Conservation (phyloP, 1,140 invertebrate genomes). For the Hyles vespertilio region DNA sequence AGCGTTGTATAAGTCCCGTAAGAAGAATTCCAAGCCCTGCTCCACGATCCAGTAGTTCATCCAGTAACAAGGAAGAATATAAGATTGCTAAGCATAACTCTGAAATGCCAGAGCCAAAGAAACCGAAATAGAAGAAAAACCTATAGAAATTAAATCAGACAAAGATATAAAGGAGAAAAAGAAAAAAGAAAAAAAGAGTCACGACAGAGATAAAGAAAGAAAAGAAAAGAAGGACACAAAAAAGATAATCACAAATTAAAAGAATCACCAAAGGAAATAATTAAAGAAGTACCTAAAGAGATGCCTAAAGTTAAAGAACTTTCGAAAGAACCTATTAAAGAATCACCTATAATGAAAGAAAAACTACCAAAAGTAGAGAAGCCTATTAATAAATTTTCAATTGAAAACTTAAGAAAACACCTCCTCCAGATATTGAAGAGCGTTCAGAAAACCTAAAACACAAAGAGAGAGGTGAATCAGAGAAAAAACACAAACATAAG, state of each 20-base stretch:
- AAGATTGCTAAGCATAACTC: constrained; percentile 52
- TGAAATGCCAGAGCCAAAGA: constrained; percentile 70
- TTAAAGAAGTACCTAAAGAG: constrained; percentile 56
- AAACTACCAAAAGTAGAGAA: constrained; percentile 63
- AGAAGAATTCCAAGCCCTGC: constrained; percentile 62
- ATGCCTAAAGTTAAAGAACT: constrained; percentile 65
- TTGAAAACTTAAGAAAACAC: constrained; percentile 67
- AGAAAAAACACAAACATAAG: constrained; percentile 74
- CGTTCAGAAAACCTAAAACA: constrained; percentile 60
- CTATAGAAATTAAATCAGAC: constrained; percentile 52
- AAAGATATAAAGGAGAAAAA: constrained; percentile 68
- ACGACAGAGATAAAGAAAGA: constrained; percentile 74
- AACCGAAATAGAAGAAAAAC: constrained; percentile 61
- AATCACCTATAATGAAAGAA: constrained; percentile 61
- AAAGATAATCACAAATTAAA: constrained; percentile 74
- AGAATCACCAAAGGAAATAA: constrained; percentile 64
- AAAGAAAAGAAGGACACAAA: constrained; percentile 73
- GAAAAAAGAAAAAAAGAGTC: constrained; percentile 74
- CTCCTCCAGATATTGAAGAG: constrained; percentile 52
- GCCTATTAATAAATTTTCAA: constrained; percentile 62
- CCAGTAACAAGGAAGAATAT: constrained; percentile 71
- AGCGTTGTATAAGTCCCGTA: constrained; percentile 77
- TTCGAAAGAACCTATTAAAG: constrained; percentile 55
- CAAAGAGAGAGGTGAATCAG: constrained; percentile 67
- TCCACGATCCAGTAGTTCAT: constrained; percentile 59